phyloP scores from a whole-genome alignment of 1,140 invertebrate species.

The Rhopalosiphum maidis region DNA sequence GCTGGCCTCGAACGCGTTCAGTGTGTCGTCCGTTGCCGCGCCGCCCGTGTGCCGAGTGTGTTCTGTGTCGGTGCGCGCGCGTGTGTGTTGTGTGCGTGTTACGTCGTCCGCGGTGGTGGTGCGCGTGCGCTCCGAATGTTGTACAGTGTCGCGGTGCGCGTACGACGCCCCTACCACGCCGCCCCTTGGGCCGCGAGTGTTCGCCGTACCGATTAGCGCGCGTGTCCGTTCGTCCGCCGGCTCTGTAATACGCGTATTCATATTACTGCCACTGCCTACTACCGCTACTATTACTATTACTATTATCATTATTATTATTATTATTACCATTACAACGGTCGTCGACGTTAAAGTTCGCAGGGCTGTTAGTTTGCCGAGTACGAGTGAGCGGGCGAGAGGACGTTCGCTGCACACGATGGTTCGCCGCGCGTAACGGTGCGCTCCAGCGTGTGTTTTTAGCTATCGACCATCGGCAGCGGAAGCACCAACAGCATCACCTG shows the following conservation, averaged over 20 bases:
- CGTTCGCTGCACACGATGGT: neutral
- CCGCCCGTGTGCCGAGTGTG: constrained; percentile 39
- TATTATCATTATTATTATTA: constrained; percentile 17
- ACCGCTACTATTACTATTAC: neutral
- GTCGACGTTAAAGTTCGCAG: neutral
- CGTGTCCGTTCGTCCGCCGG: neutral
- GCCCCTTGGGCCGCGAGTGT: neutral
- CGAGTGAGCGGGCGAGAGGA: neutral
- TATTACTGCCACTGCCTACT: neutral
- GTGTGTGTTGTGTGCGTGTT: neutral
- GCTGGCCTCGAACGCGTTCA: constrained; percentile 55
- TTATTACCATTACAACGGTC: neutral
- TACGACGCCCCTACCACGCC: neutral
- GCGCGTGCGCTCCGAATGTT: constrained; percentile 26
- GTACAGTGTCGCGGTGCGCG: neutral
- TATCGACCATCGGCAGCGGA: neutral
- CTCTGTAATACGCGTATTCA: neutral
- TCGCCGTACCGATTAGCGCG: neutral
- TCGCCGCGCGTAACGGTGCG: neutral
- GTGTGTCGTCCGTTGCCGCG: constrained; percentile 35
- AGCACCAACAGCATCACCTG: neutral
- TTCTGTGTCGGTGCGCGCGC: neutral
- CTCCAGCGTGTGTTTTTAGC: neutral
- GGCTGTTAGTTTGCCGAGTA: neutral
- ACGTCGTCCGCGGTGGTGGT: constrained; percentile 28